These are phyloP conservation scores for Ridgeia piscesae DNA, from an alignment of 1,140 invertebrate species.

Conservation along the genomic window DNA sequence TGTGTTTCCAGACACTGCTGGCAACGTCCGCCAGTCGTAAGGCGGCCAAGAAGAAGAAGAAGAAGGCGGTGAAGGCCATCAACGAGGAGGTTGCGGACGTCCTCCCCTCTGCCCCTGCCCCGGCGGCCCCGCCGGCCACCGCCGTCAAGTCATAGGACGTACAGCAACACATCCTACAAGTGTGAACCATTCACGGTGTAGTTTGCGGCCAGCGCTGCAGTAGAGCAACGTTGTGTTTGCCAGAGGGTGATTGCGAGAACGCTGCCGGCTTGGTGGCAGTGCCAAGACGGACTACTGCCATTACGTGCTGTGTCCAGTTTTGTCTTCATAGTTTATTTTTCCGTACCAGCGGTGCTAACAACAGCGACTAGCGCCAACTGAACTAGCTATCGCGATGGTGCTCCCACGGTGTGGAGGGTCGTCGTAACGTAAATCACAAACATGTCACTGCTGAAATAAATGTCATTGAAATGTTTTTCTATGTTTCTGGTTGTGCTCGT, in stretches of 20 bases:
- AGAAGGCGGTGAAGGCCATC: slow-evolving; percentile 63
- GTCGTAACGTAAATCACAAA: background rate
- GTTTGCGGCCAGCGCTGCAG: background rate
- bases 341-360: background rate
- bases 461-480: background rate
- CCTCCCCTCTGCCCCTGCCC: background rate
- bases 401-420: background rate
- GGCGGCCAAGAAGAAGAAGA: slow-evolving; percentile 82
- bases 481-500: background rate
- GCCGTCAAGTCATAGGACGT: background rate
- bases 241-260: background rate
- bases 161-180: background rate
- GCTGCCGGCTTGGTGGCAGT: background rate
- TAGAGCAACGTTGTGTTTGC: too few relatives aligned
- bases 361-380: background rate
- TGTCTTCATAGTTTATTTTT: slow-evolving; percentile 1
- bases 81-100: slow-evolving; percentile 38
- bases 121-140: background rate
- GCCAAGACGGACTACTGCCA: background rate
- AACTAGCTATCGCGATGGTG: background rate
- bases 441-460: background rate
- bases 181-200: background rate
- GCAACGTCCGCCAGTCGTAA: slow-evolving; percentile 75
- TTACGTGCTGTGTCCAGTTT: background rate
- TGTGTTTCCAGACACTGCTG: slow-evolving; percentile 67